Evolutionary conservation across 2,888 invertebrate genomes (phyloP).

Genomic region (Stenoptilia bipunctidactyla): DNA sequence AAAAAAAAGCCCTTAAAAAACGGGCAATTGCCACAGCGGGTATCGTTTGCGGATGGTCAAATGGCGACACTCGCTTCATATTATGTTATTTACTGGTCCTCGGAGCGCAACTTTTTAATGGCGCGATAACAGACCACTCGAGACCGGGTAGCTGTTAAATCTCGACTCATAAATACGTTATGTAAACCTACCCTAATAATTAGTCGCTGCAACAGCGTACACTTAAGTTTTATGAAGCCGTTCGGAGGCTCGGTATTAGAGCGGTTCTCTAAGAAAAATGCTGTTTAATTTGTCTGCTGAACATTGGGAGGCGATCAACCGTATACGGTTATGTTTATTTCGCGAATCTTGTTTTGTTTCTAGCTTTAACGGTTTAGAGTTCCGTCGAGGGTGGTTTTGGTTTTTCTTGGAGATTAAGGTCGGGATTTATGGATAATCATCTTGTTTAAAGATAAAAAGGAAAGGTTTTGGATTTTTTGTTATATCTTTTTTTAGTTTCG

Average conservation of each 20-base stretch:
- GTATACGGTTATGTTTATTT: slow-evolving; percentile 60
- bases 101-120: slow-evolving; percentile 68
- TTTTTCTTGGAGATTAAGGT: too few relatives aligned
- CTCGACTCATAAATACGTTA: slow-evolving; percentile 68
- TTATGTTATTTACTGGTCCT: slow-evolving; percentile 60
- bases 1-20: not conserved
- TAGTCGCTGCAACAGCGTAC: slow-evolving; percentile 64
- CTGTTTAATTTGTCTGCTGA: slow-evolving; percentile 59
- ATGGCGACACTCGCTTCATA: slow-evolving; percentile 34
- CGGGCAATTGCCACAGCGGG: slow-evolving; percentile 9
- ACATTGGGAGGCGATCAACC: slow-evolving; percentile 50
- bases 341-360: slow-evolving; percentile 34
- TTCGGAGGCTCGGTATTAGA: slow-evolving; percentile 37
- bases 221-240: slow-evolving; percentile 65
- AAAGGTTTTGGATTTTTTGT: too few relatives aligned
- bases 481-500: too few relatives aligned
- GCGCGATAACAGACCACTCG: slow-evolving; percentile 67
- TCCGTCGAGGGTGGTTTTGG: not conserved
- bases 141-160: slow-evolving; percentile 62
- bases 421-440: too few relatives aligned
- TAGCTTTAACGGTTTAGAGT: not conserved
- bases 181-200: slow-evolving; percentile 71
- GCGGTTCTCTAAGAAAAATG: slow-evolving; percentile 52
- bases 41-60: slow-evolving; percentile 14
- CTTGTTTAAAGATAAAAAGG: too few relatives aligned